phyloP scores from a whole-genome alignment of 2,797 vertebrate genomes.

The Phrynocephalus forsythii region DNA sequence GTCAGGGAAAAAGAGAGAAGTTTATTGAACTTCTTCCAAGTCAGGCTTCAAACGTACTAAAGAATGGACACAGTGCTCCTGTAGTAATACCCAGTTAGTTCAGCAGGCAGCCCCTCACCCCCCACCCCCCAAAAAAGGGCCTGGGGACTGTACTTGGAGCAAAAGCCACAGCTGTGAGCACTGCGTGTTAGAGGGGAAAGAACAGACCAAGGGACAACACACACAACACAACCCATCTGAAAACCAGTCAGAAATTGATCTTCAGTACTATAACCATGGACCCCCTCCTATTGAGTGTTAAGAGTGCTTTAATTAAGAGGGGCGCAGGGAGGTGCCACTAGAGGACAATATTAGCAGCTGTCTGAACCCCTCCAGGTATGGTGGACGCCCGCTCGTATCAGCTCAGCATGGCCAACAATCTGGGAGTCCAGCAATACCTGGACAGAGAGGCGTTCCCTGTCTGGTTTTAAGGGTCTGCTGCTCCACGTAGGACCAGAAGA shows the following conservation, averaged over 20 bases:
- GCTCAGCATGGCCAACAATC: no score
- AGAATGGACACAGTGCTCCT: background rate
- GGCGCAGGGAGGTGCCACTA: background rate
- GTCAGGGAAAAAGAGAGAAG: background rate
- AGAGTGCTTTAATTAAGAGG: background rate
- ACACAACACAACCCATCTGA: background rate
- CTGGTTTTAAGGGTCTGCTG: background rate
- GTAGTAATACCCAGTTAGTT: background rate
- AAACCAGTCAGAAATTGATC: background rate
- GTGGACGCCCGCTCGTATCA: no score
- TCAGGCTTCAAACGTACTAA: background rate
- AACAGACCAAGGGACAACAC: no score
- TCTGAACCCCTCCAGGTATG: no score
- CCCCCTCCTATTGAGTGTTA: background rate
- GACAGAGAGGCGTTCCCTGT: no score
- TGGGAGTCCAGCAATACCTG: background rate
- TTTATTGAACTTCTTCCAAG: conserved; percentile 25
- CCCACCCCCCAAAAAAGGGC: no score
- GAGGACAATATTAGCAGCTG: no score
- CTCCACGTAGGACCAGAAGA: background rate
- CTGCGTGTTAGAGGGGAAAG: background rate
- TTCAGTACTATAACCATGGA: background rate
- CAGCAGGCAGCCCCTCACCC: no score
- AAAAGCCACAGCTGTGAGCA: background rate
- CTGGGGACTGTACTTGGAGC: background rate